These are phyloP conservation scores for Triplophysa rosa DNA, from an alignment of 2,113 vertebrate genomes.

Conservation along the genomic window DNA sequence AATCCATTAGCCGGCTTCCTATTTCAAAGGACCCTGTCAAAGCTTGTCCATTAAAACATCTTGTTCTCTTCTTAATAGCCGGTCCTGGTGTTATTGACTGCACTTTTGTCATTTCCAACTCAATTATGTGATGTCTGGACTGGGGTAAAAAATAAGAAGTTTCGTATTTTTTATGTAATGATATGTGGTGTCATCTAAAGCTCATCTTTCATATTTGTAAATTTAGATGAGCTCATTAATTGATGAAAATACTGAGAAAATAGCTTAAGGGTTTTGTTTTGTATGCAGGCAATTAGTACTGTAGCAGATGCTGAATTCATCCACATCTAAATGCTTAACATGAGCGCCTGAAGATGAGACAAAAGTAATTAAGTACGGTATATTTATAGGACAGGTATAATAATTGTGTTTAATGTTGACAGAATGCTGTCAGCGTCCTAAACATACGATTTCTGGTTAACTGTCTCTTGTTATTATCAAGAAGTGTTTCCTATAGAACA, in stretches of 20 bases:
- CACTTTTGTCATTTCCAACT: slow-evolving; percentile 43
- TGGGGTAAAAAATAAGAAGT: neutral
- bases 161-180: neutral
- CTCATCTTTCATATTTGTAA: slow-evolving; percentile 22
- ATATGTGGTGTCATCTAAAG: neutral
- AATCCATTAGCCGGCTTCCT: slow-evolving; percentile 52
- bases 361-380: slow-evolving; percentile 6
- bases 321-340: slow-evolving; percentile 3
- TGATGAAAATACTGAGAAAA: slow-evolving; percentile 1
- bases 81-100: slow-evolving; percentile 28
- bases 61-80: slow-evolving; percentile 11
- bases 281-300: slow-evolving; percentile 2
- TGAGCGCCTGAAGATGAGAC: slow-evolving; percentile 9
- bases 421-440: neutral
- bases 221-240: slow-evolving; percentile 26
- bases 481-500: neutral
- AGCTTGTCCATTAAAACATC: slow-evolving; percentile 52
- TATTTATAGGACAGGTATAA: slow-evolving; percentile 15
- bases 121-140: slow-evolving; percentile 32
- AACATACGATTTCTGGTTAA: neutral
- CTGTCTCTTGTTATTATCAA: neutral
- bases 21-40: slow-evolving; percentile 48
- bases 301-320: slow-evolving; percentile 20
- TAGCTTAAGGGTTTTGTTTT: neutral
- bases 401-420: neutral